These are phyloP conservation scores for Sisor rabdophorus DNA, from an alignment of 2,113 vertebrate species.

Conservation along the genomic window DNA sequence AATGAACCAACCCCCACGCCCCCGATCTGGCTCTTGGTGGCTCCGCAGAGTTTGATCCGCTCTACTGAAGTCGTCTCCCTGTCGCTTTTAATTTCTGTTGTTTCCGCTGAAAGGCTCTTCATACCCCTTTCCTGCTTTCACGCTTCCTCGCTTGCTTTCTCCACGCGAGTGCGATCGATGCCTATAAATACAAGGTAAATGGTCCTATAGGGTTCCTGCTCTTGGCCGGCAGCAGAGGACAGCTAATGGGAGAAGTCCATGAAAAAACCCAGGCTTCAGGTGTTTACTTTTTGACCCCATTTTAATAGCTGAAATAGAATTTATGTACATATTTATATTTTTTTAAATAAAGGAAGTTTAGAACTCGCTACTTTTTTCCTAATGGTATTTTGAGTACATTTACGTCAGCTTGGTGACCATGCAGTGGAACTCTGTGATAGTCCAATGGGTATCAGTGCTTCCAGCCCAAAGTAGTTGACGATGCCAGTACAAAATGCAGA, in stretches of 20 bases:
- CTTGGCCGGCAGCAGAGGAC: conserved; percentile 35
- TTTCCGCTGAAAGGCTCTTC: conserved; percentile 19
- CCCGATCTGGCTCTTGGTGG: neutral
- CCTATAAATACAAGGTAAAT: conserved; percentile 40
- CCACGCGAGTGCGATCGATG: conserved; percentile 10
- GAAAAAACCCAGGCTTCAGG: conserved; percentile 56
- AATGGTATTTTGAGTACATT: conserved; percentile 63
- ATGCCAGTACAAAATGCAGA: conserved; percentile 54
- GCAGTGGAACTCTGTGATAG: conserved; percentile 55
- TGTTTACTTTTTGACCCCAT: conserved; percentile 60
- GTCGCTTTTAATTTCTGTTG: conserved; percentile 1
- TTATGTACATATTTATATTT: conserved; percentile 64
- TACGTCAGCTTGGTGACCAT: conserved; percentile 55
- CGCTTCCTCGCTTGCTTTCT: conserved; percentile 54
- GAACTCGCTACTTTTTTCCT: conserved; percentile 63
- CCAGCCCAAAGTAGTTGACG: conserved; percentile 59
- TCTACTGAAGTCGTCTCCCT: conserved; percentile 19
- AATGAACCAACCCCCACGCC: too few relatives aligned
- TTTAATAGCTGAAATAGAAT: conserved; percentile 63
- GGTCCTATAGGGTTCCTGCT: conserved; percentile 41
- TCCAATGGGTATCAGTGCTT: conserved; percentile 58
- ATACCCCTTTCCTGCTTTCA: conserved; percentile 11
- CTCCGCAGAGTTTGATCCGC: neutral
- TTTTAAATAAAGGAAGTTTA: conserved; percentile 64
- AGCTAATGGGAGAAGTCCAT: conserved; percentile 48